Conservation (phyloP, 2,113 vertebrate genomes). For the Kryptolebias marmoratus region DNA sequence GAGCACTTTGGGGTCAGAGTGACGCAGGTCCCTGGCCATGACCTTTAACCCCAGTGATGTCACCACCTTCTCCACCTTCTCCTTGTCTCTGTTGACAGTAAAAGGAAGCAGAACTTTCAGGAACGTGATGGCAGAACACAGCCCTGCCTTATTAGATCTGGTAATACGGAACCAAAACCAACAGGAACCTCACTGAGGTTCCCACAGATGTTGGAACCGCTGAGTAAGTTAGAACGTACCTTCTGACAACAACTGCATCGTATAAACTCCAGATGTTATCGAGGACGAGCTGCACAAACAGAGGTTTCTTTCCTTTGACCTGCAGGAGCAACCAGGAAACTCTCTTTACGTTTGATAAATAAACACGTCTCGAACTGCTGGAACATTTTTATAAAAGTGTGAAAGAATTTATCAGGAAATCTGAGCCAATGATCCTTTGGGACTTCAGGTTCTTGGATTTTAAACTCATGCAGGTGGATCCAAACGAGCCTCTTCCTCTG, state of each 20-base stretch:
- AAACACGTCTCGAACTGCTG: no score
- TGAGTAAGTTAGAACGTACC: conserved; percentile 69
- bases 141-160: no score
- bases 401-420: no score
- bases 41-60: conserved; percentile 89
- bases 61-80: conserved; percentile 94
- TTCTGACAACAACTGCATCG: conserved; percentile 90
- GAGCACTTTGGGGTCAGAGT: conserved; percentile 93
- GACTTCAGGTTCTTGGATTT: no score
- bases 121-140: background rate
- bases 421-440: no score
- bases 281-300: conserved; percentile 96
- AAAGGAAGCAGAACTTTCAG: background rate
- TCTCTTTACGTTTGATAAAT: no score
- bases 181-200: no score
- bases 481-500: no score
- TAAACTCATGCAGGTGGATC: no score
- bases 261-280: conserved; percentile 98
- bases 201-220: background rate
- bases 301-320: conserved; percentile 94
- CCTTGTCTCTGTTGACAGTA: conserved; percentile 86
- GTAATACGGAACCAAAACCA: no score
- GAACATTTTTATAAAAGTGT: no score
- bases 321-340: conserved; percentile 59
- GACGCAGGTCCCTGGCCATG: conserved; percentile 86